A percentile compares a stretch with the other conserved stretches of the same genome.
Conservation (phyloP, 2,888 invertebrate genomes). For the Epiblema foenella region DNA sequence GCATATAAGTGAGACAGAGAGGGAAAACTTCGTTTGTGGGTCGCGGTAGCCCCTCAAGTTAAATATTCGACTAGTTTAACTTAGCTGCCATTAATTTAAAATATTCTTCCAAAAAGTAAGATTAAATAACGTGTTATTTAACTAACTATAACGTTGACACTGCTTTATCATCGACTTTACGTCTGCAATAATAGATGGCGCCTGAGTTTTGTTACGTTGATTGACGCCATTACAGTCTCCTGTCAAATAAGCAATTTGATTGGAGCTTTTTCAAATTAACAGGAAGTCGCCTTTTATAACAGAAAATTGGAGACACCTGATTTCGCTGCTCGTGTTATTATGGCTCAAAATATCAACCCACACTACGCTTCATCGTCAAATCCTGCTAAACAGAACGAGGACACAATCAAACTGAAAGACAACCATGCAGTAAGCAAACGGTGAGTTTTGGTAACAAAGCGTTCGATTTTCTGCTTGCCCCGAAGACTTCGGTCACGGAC, state of each 20-base stretch:
- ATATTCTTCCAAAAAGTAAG: background rate
- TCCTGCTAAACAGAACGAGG: conserved; percentile 91
- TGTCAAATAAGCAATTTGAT: conserved; percentile 81
- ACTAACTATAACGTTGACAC: conserved; percentile 20
- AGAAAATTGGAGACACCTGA: conserved; percentile 73
- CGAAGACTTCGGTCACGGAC: conserved; percentile 36
- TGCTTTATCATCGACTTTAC: conserved; percentile 27
- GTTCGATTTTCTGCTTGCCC: conserved; percentile 44
- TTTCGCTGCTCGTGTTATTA: conserved; percentile 73
- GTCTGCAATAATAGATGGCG: conserved; percentile 34
- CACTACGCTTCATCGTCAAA: conserved; percentile 89
- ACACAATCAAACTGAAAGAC: conserved; percentile 90
- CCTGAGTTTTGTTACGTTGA: conserved; percentile 47
- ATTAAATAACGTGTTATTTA: conserved; percentile 31
- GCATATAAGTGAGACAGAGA: too few species aligned
- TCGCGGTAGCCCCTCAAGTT: too few species aligned
- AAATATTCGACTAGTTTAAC: conserved; percentile 1
- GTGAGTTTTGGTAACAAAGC: conserved; percentile 77
- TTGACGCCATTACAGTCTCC: conserved; percentile 74
- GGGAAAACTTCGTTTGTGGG: too few species aligned
- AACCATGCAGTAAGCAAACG: conserved; percentile 96
- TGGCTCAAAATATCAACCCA: conserved; percentile 96
- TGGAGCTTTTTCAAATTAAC: conserved; percentile 82
- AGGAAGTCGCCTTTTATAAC: conserved; percentile 76
- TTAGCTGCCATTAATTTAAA: background rate